Conservation (phyloP, 2,113 vertebrate species). For the Pygathrix nemaeus region DNA sequence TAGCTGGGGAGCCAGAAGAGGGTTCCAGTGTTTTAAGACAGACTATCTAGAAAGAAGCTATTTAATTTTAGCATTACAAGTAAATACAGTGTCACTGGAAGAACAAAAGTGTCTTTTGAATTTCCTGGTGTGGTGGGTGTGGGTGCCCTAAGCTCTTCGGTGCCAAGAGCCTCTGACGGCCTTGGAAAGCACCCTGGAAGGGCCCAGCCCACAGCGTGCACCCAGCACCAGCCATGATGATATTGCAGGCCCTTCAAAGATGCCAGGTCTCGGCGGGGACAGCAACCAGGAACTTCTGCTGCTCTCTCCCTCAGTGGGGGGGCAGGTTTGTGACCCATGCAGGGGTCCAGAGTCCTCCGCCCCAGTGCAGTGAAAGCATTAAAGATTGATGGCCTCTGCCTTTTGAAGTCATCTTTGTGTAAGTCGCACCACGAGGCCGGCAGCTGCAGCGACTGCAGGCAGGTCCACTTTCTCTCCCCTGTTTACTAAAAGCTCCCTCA, state of each 20-base stretch:
- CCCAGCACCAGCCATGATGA: too few species aligned
- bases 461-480: background rate
- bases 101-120: background rate
- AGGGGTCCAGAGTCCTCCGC: background rate
- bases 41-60: background rate
- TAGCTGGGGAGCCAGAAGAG: background rate
- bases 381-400: slow-evolving; percentile 56
- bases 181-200: background rate
- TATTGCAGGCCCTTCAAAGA: background rate
- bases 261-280: background rate
- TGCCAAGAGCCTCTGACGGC: too few species aligned
- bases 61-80: background rate
- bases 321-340: background rate
- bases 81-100: background rate
- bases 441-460: background rate
- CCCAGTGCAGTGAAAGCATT: slow-evolving; percentile 32
- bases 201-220: background rate
- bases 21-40: background rate
- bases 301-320: background rate
- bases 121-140: background rate
- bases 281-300: background rate
- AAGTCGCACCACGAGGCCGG: background rate
- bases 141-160: background rate
- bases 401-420: slow-evolving; percentile 61
- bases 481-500: background rate